Percentiles rank a stretch among this genome's conserved stretches.
Conservation (phyloP, 2,797 vertebrate genomes). For the Mormyrus proboscirostris region DNA sequence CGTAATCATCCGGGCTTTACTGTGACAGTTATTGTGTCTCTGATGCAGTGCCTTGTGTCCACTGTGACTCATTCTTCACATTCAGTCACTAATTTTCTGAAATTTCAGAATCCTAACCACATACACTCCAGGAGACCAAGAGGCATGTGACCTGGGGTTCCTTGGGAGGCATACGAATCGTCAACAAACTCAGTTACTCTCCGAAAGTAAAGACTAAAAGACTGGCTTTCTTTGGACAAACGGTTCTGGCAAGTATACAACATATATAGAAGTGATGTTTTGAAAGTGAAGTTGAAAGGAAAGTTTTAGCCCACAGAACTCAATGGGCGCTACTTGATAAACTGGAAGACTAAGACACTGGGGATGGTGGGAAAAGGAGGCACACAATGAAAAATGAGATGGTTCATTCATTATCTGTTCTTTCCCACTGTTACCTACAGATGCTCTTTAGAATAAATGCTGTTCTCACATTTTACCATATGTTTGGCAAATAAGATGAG, state of each 20-base stretch:
- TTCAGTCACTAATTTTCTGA: not conserved
- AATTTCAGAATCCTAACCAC: not conserved
- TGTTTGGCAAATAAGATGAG: not conserved
- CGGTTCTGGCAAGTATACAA: not conserved
- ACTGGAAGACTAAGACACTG: not conserved
- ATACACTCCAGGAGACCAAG: not conserved
- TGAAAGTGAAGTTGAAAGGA: not conserved
- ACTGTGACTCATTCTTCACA: not conserved
- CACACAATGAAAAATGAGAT: not conserved
- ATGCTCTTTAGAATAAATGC: not conserved
- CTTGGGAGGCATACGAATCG: not conserved
- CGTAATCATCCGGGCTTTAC: not conserved
- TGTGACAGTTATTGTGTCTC: not conserved
- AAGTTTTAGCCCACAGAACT: not conserved
- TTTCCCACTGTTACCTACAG: slow-evolving; percentile 2
- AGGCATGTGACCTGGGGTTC: not conserved
- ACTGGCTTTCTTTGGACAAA: not conserved
- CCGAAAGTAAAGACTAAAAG: not conserved
- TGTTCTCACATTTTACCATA: not conserved
- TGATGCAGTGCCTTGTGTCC: not conserved
- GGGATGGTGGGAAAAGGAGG: not conserved
- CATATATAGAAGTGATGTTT: not conserved
- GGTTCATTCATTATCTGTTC: not conserved
- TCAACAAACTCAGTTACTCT: not conserved
- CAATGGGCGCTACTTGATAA: not conserved